Evolutionary conservation across 2,797 vertebrate genomes (phyloP).

Genomic region (Ceryle rudis): DNA sequence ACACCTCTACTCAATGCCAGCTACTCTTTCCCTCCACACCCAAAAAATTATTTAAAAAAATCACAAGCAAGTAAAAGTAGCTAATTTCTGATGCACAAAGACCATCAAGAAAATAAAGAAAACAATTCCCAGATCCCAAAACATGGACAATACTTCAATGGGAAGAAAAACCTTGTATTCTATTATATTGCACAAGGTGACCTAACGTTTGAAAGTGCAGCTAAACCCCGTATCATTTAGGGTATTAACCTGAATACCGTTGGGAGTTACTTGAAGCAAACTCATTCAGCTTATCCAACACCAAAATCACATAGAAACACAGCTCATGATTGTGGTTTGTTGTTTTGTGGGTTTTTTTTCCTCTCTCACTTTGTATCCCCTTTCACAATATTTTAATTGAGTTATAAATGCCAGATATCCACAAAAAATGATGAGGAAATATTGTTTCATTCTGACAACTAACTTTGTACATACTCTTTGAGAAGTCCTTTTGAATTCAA

Average conservation of each 20-base stretch:
- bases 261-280: not conserved
- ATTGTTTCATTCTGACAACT: not conserved
- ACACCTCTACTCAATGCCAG: not conserved
- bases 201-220: not conserved
- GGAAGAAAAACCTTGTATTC: not conserved
- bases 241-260: not conserved
- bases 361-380: not conserved
- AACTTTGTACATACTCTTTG: not conserved
- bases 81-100: not conserved
- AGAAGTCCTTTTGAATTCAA: not conserved
- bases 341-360: no score
- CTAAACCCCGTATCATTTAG: not conserved
- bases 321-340: accelerated
- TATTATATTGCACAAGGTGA: not conserved
- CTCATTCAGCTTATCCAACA: not conserved
- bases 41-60: not conserved
- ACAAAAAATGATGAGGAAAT: not conserved
- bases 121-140: not conserved
- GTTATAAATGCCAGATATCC: not conserved
- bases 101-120: not conserved
- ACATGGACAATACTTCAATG: not conserved
- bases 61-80: not conserved
- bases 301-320: not conserved
- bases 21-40: not conserved
- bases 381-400: not conserved